Evolutionary conservation across 2,113 vertebrate genomes (phyloP), one percentile per base, ranked within the genome.

Genomic region (Cheirogaleus medius): DNA sequence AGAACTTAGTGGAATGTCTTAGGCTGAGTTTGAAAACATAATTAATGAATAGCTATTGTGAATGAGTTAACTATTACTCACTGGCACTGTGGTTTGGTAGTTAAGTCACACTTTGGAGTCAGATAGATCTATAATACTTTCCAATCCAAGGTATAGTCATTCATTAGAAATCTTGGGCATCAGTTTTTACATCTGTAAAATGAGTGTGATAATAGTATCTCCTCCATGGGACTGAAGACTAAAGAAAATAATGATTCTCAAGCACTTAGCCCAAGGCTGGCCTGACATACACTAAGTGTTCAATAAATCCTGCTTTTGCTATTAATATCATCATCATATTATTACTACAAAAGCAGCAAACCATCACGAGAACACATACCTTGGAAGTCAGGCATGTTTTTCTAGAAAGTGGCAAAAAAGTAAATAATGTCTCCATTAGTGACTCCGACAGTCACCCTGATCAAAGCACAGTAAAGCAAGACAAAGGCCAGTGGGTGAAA

Each of bases 161-260:
- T 74, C 60, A 39, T 63, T 52, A 83, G 77, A 83, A 95, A 68
- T 37, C 25, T 42, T 49, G n/a, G 20, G 68, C 39, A 49, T 95
- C 71, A 54, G 73, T 80, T 83, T 92, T 84, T 6, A 71, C 8
- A 69, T 82, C 80, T 90, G 4, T 92, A 87, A 97, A 97, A 90
- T 64, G 77, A 37, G 25, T 69, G 0, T 56, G 60, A n/a, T 87
- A 37, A 85, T 18, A 25, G 39, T 60, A 27, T 76, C 23, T 69
- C 54, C 29, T 11, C n/a, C 39, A 23, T 1, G 87, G 3, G 69
- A 71, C 2, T 42, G 13, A 88, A 20, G 66, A 64, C 69, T 83
- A 83, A 74, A 71, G 66, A 85, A 91, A 29, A 27, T 58, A 86
- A 42, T 49, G 18, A 47, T 80, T 92, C 49, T 83, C 44, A 63